phyloP scores from a whole-genome alignment of 1,140 invertebrate genomes.

The Neuroterus valhalla region DNA sequence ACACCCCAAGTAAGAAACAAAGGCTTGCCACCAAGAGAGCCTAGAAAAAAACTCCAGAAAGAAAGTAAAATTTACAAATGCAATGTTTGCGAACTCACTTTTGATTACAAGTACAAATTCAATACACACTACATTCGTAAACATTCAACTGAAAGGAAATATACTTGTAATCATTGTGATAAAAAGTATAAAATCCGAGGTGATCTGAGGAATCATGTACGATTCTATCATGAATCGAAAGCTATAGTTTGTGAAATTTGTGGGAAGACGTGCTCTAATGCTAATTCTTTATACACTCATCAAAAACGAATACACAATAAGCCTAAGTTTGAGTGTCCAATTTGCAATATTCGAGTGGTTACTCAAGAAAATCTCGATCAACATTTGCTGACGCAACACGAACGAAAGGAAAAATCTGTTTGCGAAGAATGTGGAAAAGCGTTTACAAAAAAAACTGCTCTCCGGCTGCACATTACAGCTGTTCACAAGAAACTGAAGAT shows the following conservation, averaged over 20 bases:
- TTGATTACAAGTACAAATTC: slow-evolving; percentile 37
- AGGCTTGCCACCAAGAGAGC: not conserved
- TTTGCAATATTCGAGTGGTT: slow-evolving; percentile 72
- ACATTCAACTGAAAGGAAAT: slow-evolving; percentile 59
- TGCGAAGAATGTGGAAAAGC: slow-evolving; percentile 74
- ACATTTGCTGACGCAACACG: slow-evolving; percentile 75
- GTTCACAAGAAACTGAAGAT: slow-evolving; percentile 18
- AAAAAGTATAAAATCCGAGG: slow-evolving; percentile 69
- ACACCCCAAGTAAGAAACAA: not conserved
- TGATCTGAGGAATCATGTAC: slow-evolving; percentile 54
- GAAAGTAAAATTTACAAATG: slow-evolving; percentile 50
- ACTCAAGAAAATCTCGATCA: slow-evolving; percentile 75
- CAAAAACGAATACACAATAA: slow-evolving; percentile 62
- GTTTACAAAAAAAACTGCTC: slow-evolving; percentile 77
- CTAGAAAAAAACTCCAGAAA: slow-evolving; percentile 28
- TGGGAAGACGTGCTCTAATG: slow-evolving; percentile 71
- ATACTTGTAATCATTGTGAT: slow-evolving; percentile 64
- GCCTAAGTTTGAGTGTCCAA: slow-evolving; percentile 57
- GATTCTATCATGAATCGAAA: slow-evolving; percentile 22
- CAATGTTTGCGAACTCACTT: slow-evolving; percentile 36
- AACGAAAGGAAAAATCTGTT: slow-evolving; percentile 72
- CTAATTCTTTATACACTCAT: slow-evolving; percentile 63
- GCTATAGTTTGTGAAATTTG: slow-evolving; percentile 66
- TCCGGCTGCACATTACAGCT: slow-evolving; percentile 78
- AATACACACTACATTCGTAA: slow-evolving; percentile 41